Conservation (phyloP, 2,113 vertebrate species). For the Ahaetulla prasina region DNA sequence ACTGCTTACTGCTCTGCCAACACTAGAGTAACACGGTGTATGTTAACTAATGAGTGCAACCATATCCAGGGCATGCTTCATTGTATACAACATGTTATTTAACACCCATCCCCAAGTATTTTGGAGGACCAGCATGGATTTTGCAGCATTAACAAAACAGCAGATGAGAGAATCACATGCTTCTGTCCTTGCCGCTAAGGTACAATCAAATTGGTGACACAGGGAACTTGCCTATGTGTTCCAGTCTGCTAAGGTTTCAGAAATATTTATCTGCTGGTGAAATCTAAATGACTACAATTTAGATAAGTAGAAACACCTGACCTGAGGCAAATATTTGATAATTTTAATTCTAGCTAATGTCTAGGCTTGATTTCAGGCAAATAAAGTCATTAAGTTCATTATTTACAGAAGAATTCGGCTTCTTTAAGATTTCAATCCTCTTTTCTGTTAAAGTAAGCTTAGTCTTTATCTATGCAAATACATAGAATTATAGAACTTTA, state of each 20-base stretch:
- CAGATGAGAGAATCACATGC: background rate
- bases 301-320: background rate
- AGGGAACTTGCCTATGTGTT: background rate
- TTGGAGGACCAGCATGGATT: constrained; percentile 1
- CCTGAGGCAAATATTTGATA: background rate
- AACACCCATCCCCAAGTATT: background rate
- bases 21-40: constrained; percentile 31
- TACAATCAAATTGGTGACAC: background rate
- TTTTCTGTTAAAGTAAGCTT: background rate
- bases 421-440: background rate
- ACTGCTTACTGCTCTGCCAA: background rate
- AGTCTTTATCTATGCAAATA: background rate
- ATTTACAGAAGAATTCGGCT: background rate
- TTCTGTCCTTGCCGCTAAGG: background rate
- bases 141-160: background rate
- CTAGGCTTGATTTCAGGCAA: background rate
- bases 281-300: background rate
- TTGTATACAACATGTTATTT: constrained; percentile 13
- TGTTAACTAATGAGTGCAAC: constrained; percentile 2
- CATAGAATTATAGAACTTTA: background rate
- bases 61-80: constrained; percentile 6
- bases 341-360: background rate
- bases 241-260: background rate
- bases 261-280: background rate
- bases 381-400: background rate